Base-by-base conservation (phyloP, 2,888 invertebrate genomes). In the Tetropium fuscum region DNA sequence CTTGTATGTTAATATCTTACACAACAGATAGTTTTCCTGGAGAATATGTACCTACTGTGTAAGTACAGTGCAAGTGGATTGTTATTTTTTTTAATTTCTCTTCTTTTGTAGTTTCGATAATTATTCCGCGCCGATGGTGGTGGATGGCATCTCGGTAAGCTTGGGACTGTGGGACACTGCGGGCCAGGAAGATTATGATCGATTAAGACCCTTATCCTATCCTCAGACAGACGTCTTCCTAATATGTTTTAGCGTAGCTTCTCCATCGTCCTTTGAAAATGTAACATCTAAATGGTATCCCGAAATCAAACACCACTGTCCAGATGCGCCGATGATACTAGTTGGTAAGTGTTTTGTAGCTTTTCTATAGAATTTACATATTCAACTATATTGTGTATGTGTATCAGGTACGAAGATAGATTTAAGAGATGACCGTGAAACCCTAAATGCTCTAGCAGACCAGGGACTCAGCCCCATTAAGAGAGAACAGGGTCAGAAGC, bases 271-370 rank as follows among this genome's bases (percentile, higher is more conserved):
- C 45, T 98, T 97, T 86, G 98, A 98, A 87, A 99, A 98, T 88
- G 97, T 99, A 66, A 95, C 95, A 78, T 97, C 97, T 70, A 99
- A 99, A 86, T 99, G 98, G 99, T 97, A 97, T 84, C 98, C 98
- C 70, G 99, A 99, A 88, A 97, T 99, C 76, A 97, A 98, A 84
- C 98, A 99, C 84, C 98, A 99, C 83, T 99, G 98, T 86, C 98
- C 98, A 64, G 98, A 98, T 86, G 97, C 98, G 69, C 98, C 98
- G 63, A 96, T 99, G 83, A 94, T 99, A 81, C 88, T 99, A 84
- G 97, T 98, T 82, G 98, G 98, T 94, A 82, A 85, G 90, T 64
- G 48, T 18, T 32, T 18, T n/a, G n/a, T n/a, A n/a, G n/a, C n/a
- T n/a, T n/a, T n/a, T n/a, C n/a, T n/a, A n/a, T n/a, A n/a, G n/a